Conservation (phyloP, 2,797 vertebrate species). For the Ctenochaetus hawaiiensis region DNA sequence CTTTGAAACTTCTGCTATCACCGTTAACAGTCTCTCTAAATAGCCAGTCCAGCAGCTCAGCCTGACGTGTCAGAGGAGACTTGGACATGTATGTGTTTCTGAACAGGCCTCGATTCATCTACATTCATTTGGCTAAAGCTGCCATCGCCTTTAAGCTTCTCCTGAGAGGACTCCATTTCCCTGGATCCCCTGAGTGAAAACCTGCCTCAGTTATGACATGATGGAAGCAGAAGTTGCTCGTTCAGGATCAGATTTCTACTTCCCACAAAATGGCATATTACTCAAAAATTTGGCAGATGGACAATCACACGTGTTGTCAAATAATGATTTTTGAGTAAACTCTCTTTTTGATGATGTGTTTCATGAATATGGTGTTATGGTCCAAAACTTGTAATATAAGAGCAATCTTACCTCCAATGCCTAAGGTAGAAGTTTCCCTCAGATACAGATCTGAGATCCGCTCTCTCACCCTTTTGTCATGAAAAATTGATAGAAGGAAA, state of each 20-base stretch:
- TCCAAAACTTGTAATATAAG: slow-evolving; percentile 53
- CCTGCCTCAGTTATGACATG: slow-evolving; percentile 53
- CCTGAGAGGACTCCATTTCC: slow-evolving; percentile 58
- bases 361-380: slow-evolving; percentile 38
- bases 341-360: slow-evolving; percentile 31
- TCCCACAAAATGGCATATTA: slow-evolving; percentile 43
- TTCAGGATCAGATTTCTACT: slow-evolving; percentile 55
- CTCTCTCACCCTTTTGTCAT: slow-evolving; percentile 14
- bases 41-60: slow-evolving; percentile 27
- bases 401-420: slow-evolving; percentile 52
- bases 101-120: slow-evolving; percentile 30
- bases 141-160: slow-evolving; percentile 45
- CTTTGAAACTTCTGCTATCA: slow-evolving; percentile 1
- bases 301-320: slow-evolving; percentile 19
- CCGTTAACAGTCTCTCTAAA: background rate
- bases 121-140: slow-evolving; percentile 40
- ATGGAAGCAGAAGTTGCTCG: slow-evolving; percentile 53
- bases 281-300: slow-evolving; percentile 40
- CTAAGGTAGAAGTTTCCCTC: slow-evolving; percentile 62
- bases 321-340: slow-evolving; percentile 52
- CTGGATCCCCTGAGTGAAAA: slow-evolving; percentile 55
- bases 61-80: slow-evolving; percentile 27
- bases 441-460: slow-evolving; percentile 66
- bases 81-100: slow-evolving; percentile 40
- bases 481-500: background rate